phyloP scores from a whole-genome alignment of 2,888 invertebrate species.

The Anticlea derivata region DNA sequence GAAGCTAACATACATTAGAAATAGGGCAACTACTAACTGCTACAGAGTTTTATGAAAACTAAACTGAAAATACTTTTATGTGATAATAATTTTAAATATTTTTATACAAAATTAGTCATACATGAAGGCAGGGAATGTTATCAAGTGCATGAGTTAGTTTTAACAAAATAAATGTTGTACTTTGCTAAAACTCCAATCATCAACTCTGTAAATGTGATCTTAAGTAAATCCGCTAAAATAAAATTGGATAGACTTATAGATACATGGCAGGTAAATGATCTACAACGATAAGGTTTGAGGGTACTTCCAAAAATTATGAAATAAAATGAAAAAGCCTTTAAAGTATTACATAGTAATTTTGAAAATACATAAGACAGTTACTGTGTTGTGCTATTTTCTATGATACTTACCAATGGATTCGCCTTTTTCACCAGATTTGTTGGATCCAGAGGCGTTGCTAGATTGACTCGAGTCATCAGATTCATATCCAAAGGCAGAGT shows the following conservation, averaged over 20 bases:
- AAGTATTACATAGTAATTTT: background rate
- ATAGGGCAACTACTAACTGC: too few species aligned
- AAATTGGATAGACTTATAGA: too few species aligned
- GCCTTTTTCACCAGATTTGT: constrained; percentile 75
- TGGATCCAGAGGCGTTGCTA: constrained; percentile 78
- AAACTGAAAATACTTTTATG: background rate
- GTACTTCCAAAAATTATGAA: constrained; percentile 10
- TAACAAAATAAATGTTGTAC: background rate
- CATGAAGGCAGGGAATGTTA: background rate
- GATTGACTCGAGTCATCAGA: constrained; percentile 79
- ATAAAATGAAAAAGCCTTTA: background rate
- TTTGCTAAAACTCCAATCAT: too few species aligned
- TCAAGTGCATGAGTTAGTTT: constrained; percentile 3
- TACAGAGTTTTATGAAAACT: too few species aligned
- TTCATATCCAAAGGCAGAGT: constrained; percentile 73
- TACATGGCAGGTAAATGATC: background rate
- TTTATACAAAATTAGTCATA: background rate
- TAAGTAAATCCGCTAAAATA: too few species aligned
- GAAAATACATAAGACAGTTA: too few species aligned
- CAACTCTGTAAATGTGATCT: too few species aligned
- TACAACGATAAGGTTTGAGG: constrained; percentile 8
- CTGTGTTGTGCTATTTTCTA: too few species aligned
- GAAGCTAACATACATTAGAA: too few species aligned
- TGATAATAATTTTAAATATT: background rate
- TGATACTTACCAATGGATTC: constrained; percentile 30